phyloP scores from a whole-genome alignment of 2,888 invertebrate species.

The Phengaris arion region DNA sequence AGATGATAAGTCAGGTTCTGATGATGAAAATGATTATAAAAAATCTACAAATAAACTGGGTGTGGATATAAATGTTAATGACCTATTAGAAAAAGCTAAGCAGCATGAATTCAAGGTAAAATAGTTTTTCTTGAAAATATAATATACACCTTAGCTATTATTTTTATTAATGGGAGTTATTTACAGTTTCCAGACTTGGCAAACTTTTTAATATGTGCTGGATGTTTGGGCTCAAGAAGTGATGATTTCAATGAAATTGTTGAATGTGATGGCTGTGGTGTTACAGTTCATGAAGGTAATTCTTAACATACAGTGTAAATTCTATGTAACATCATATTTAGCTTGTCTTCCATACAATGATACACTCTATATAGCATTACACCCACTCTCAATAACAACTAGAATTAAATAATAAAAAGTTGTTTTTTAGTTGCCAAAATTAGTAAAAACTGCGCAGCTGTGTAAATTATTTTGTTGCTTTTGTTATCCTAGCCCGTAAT shows the following conservation, averaged over 20 bases:
- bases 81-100: conserved; percentile 66
- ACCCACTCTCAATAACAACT: too few relatives aligned
- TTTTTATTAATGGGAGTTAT: neutral
- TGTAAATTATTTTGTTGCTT: too few relatives aligned
- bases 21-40: conserved; percentile 61
- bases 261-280: conserved; percentile 97
- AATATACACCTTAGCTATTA: neutral
- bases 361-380: too few relatives aligned
- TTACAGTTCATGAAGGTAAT: conserved; percentile 95
- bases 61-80: conserved; percentile 60
- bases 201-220: conserved; percentile 92
- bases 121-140: neutral
- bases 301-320: neutral
- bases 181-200: conserved; percentile 75
- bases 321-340: too few relatives aligned
- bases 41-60: conserved; percentile 59
- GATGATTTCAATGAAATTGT: conserved; percentile 97
- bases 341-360: too few relatives aligned
- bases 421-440: too few relatives aligned
- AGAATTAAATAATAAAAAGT: too few relatives aligned
- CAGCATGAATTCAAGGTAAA: conserved; percentile 69
- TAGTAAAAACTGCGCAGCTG: too few relatives aligned
- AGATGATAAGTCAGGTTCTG: conserved; percentile 66
- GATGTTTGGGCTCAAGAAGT: conserved; percentile 94
- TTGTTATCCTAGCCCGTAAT: too few relatives aligned